A percentile compares a stretch with the other conserved stretches of the same genome.
Evolutionary conservation across 2,113 vertebrate species (phyloP).

Genomic region (Percopsis transmontana): DNA sequence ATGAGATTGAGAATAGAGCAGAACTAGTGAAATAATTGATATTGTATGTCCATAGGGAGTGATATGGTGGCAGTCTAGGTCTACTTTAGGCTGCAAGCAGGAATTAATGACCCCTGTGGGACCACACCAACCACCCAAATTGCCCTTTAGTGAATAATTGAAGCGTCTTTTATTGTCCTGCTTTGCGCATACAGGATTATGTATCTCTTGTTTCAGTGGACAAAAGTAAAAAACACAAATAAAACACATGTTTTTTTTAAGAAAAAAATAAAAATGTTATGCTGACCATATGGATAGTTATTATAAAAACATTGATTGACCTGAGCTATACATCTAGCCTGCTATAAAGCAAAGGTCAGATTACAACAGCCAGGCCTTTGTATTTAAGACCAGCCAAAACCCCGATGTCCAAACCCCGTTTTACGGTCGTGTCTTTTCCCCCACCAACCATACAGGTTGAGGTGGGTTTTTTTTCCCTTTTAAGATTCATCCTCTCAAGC

Average conservation of each 20-base stretch:
- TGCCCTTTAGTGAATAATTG: constrained; percentile 11
- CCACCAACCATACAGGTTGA: no score
- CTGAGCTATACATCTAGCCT: constrained; percentile 1
- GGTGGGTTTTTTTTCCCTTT: no score
- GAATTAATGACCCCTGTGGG: constrained; percentile 30
- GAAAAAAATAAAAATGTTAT: background rate
- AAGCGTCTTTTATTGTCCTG: constrained; percentile 7
- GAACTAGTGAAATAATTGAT: background rate
- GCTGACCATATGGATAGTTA: background rate
- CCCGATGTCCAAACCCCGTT: no score
- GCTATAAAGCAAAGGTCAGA: constrained; percentile 14
- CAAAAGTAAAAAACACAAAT: background rate
- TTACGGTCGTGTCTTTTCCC: no score
- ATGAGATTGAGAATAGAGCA: constrained; percentile 3
- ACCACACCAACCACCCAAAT: constrained; percentile 2
- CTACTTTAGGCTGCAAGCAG: background rate
- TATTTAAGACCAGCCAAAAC: background rate
- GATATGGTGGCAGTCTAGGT: constrained; percentile 1
- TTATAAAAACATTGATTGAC: background rate
- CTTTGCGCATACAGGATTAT: background rate
- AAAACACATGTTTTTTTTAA: background rate
- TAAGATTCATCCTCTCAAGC: background rate
- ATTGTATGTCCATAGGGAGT: constrained; percentile 8
- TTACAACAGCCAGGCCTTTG: background rate
- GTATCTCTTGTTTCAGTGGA: background rate